phyloP scores from a whole-genome alignment of 2,113 vertebrate genomes.

The Dasyurus viverrinus region DNA sequence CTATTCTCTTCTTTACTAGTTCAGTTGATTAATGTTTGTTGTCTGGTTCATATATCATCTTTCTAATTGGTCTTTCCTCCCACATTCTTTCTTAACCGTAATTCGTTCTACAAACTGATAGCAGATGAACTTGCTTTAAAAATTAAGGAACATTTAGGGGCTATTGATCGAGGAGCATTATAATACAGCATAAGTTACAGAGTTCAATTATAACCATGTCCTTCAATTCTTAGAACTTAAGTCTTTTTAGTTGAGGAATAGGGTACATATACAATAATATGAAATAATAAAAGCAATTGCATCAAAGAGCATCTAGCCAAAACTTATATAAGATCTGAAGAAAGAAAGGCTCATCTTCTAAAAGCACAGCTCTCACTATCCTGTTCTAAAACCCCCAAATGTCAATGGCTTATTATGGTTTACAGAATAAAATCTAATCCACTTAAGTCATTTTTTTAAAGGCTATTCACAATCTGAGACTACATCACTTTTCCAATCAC shows the following conservation, averaged over 20 bases:
- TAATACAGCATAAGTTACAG: background rate
- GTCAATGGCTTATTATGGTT: background rate
- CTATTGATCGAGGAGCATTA: background rate
- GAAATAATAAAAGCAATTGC: background rate
- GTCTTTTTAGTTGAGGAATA: background rate
- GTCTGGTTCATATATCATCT: background rate
- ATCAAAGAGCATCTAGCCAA: background rate
- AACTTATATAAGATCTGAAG: background rate
- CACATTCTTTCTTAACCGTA: background rate
- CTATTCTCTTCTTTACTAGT: background rate
- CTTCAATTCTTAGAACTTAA: background rate
- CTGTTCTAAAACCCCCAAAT: background rate
- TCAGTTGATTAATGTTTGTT: background rate
- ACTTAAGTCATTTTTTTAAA: background rate
- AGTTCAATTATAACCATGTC: background rate
- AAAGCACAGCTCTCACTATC: background rate
- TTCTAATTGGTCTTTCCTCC: background rate
- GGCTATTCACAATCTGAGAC: background rate
- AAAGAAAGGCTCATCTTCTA: background rate
- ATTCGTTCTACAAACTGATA: background rate
- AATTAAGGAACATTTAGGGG: background rate
- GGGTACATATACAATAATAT: background rate
- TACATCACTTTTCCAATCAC: background rate
- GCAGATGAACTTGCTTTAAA: background rate
- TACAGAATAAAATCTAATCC: background rate